phyloP scores from a whole-genome alignment of 2,888 invertebrate species.

The Ophioninae sp. region DNA sequence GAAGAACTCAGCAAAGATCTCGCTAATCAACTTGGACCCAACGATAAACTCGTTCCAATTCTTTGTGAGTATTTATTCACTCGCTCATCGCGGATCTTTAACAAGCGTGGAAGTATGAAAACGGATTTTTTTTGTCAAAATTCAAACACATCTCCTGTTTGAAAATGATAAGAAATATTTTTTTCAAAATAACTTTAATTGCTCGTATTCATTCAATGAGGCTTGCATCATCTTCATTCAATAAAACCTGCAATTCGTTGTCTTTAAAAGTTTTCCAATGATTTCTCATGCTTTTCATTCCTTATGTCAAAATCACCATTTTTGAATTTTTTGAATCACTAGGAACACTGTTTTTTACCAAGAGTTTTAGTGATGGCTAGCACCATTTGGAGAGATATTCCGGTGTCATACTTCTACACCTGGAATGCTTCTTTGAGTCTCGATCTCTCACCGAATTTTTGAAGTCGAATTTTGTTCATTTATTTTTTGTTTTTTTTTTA shows the following conservation, averaged over 20 bases:
- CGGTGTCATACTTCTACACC: slow-evolving; percentile 37
- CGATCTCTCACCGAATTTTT: too few relatives aligned
- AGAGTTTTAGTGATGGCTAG: slow-evolving; percentile 49
- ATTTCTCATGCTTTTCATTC: slow-evolving; percentile 58
- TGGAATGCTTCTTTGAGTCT: background rate
- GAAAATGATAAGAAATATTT: too few relatives aligned
- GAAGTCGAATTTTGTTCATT: too few relatives aligned
- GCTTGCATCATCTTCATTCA: too few relatives aligned
- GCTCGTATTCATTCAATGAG: too few relatives aligned
- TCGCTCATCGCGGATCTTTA: background rate
- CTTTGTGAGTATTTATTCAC: slow-evolving; percentile 78
- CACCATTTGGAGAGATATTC: slow-evolving; percentile 49
- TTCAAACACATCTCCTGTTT: too few relatives aligned
- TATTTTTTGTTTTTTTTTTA: background rate
- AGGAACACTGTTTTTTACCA: slow-evolving; percentile 56
- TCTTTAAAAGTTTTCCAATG: too few relatives aligned
- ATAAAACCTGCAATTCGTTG: too few relatives aligned
- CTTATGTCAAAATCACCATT: slow-evolving; percentile 63
- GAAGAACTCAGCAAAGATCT: slow-evolving; percentile 87
- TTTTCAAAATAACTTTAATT: too few relatives aligned
- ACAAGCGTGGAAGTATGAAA: too few relatives aligned
- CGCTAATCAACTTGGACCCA: slow-evolving; percentile 84
- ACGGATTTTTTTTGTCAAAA: too few relatives aligned
- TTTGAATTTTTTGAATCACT: slow-evolving; percentile 62
- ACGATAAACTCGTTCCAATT: slow-evolving; percentile 86